phyloP scores from a whole-genome alignment of 2,113 vertebrate species.

The Chionomys nivalis region DNA sequence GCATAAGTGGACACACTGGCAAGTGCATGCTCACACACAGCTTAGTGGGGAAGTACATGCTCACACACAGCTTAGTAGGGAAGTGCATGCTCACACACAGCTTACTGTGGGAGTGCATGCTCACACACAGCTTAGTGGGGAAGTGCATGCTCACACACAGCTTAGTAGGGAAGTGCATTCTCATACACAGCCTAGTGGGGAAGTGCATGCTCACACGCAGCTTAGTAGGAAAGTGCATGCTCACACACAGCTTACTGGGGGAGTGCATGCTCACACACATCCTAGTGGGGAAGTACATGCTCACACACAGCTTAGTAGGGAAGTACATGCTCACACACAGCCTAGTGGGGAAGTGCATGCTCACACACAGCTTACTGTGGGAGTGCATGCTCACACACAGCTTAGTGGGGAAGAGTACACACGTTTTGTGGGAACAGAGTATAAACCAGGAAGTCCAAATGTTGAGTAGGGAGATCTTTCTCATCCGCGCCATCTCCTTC shows the following conservation, averaged over 20 bases:
- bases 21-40: not conserved
- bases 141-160: not conserved
- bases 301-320: not conserved
- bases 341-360: not conserved
- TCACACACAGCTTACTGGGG: too few species aligned
- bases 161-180: not conserved
- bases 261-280: not conserved
- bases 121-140: too few species aligned
- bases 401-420: not conserved
- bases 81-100: too few species aligned
- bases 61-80: not conserved
- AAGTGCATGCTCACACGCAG: not conserved
- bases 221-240: too few species aligned
- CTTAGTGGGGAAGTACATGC: not conserved
- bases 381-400: not conserved
- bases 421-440: not conserved
- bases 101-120: not conserved
- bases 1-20: not conserved
- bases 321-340: too few species aligned
- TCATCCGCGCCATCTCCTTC: not conserved
- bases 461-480: not conserved
- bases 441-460: not conserved
- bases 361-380: too few species aligned
- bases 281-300: not conserved
- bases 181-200: not conserved